Evolutionary conservation across 1,140 invertebrate genomes (phyloP).

Genomic region (Leptinotarsa undecemlineata): DNA sequence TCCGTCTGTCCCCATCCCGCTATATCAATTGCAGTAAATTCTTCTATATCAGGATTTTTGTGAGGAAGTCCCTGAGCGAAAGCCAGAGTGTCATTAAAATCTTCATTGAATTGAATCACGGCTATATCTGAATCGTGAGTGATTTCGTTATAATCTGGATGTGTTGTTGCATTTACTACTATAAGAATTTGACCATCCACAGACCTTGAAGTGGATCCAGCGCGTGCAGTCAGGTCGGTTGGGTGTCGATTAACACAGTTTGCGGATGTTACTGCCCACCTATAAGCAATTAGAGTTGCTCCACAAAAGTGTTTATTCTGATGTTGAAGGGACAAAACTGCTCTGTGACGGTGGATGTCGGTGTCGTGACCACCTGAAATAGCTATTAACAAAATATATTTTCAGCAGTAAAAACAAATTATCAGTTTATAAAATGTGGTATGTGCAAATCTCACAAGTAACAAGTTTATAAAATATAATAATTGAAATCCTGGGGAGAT

Average conservation of each 20-base stretch:
- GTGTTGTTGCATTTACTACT: neutral
- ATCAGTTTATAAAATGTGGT: too few relatives aligned
- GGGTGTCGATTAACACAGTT: neutral
- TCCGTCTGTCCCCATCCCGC: neutral
- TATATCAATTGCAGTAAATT: neutral
- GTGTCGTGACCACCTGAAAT: slow-evolving; percentile 12
- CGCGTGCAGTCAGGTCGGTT: neutral
- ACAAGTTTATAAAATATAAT: too few relatives aligned
- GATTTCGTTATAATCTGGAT: slow-evolving; percentile 8
- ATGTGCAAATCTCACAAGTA: too few relatives aligned
- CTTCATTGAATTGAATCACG: neutral
- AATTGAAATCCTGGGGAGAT: too few relatives aligned
- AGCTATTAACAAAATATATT: neutral
- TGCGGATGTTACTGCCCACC: slow-evolving; percentile 6
- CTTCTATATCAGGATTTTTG: neutral
- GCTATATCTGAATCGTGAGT: slow-evolving; percentile 14
- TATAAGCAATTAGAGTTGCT: slow-evolving; percentile 4
- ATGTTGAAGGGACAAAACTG: neutral
- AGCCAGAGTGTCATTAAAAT: neutral
- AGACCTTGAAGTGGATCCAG: slow-evolving; percentile 4
- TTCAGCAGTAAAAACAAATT: too few relatives aligned
- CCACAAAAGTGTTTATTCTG: slow-evolving; percentile 10
- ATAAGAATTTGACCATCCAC: neutral
- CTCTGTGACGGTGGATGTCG: neutral
- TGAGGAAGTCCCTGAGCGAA: neutral